A percentile compares a stretch with the other conserved stretches of the same genome.
Evolutionary conservation across 1,140 invertebrate species (phyloP).

Genomic region (Thaumetopoea pityocampa): DNA sequence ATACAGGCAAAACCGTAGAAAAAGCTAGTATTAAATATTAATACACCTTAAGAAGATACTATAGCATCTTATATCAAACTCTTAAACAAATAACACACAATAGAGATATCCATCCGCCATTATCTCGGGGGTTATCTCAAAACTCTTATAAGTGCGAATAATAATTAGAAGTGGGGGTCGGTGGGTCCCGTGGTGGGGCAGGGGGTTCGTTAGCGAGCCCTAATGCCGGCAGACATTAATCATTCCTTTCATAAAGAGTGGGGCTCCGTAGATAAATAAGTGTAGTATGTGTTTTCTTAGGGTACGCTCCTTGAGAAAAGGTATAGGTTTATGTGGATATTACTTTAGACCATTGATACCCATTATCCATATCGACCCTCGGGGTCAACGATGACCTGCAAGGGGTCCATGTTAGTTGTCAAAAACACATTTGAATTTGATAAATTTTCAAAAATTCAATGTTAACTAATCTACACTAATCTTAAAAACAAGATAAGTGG

Average conservation of each 20-base stretch:
- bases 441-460: too few relatives aligned
- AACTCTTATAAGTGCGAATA: slow-evolving; percentile 73
- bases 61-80: background rate
- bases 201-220: slow-evolving; percentile 62
- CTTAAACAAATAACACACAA: slow-evolving; percentile 18
- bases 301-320: slow-evolving; percentile 66
- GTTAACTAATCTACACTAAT: too few relatives aligned
- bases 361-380: too few relatives aligned
- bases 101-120: slow-evolving; percentile 28
- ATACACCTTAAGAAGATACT: background rate
- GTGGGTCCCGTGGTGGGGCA: slow-evolving; percentile 1
- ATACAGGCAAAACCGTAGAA: too few relatives aligned
- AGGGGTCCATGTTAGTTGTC: too few relatives aligned
- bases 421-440: too few relatives aligned
- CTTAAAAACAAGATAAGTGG: too few relatives aligned
- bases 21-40: too few relatives aligned
- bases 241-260: slow-evolving; percentile 75
- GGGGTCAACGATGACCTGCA: too few relatives aligned
- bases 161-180: slow-evolving; percentile 50
- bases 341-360: slow-evolving; percentile 13
- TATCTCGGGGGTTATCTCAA: slow-evolving; percentile 43
- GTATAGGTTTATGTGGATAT: slow-evolving; percentile 37
- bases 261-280: slow-evolving; percentile 72
- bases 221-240: slow-evolving; percentile 73
- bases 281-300: slow-evolving; percentile 75